Base-by-base conservation (phyloP, 2,888 invertebrate genomes). In the Notocelia uddmanniana region DNA sequence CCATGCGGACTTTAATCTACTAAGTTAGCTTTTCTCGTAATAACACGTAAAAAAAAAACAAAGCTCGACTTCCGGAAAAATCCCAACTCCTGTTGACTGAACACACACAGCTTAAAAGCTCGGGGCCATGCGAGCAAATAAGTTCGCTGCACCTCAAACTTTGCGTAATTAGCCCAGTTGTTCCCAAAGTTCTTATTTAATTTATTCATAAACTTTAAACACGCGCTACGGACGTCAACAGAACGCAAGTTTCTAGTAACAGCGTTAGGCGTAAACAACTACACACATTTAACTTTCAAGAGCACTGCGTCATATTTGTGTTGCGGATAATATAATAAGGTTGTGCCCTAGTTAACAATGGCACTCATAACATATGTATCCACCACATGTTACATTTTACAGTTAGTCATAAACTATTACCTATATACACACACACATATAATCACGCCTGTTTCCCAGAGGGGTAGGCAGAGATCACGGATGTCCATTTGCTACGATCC, bases 71-170 rank as follows among this genome's bases (percentile, higher is more conserved):
- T n/a, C 23, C 34, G 8, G 15, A 60, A 66, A 71, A 71, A 52
- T 26, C 23, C 26, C 26, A 37, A 60, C 54, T 67, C 45, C 18
- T 23, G 34, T 60, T 54, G 26, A 52, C 50, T 48, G 23, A 58
- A 37, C 26, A 48, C 58, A 52, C 70, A 60, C 59, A 54, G 54
- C 60, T 71, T 23, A 34, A 67, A 52, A 67, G 60, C 67, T 23
- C 13, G n/a, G 13, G 70, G 31, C 62, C 34, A 26, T 58, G 21
- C 52, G 23, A 60, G 59, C 67, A 71, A 67, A 71, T 67, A 60
- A 71, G 66, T 71, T 71, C 41, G 26, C 54, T 71, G 71, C 71
- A 71, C 48, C 67, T 71, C 71, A 71, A 71, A 71, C 67, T 71
- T 71, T 48, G 34, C 21, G 45, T 71, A 71, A 71, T 71, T 67